A percentile compares a stretch with the other conserved stretches of the same genome.
phyloP scores from a whole-genome alignment of 2,113 vertebrate genomes.

The Chinchilla lanigera region DNA sequence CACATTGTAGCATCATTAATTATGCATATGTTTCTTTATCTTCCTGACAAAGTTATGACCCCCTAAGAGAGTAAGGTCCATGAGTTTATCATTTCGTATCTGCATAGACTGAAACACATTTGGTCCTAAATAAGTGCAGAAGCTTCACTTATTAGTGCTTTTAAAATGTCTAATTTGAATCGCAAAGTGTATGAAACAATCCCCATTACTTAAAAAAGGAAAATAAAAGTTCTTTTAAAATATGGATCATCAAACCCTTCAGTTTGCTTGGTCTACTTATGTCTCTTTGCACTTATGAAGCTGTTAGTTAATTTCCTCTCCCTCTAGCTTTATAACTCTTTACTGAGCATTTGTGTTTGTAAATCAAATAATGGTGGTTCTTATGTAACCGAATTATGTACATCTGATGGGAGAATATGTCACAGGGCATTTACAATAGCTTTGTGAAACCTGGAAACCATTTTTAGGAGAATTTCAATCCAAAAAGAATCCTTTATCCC shows the following conservation, averaged over 20 bases:
- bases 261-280: not conserved
- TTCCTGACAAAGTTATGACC: not conserved
- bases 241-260: not conserved
- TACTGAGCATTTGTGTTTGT: not conserved
- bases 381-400: slow-evolving; percentile 15
- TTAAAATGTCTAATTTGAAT: not conserved
- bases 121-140: not conserved
- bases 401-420: not conserved
- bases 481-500: not conserved
- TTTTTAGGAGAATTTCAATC: slow-evolving; percentile 35
- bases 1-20: not conserved
- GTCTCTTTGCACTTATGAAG: slow-evolving; percentile 1
- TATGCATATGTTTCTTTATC: not conserved
- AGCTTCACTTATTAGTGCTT: not conserved
- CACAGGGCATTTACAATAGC: not conserved
- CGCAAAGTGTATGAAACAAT: not conserved
- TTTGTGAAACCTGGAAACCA: not conserved
- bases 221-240: not conserved
- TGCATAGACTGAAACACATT: not conserved
- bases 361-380: slow-evolving; percentile 21
- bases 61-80: not conserved
- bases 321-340: slow-evolving; percentile 19
- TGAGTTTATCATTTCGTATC: not conserved
- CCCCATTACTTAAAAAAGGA: not conserved
- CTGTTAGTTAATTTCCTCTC: slow-evolving; percentile 53